Percentiles rank a stretch among this genome's conserved stretches.
Conservation (phyloP, 2,797 vertebrate species). For the Hydrocynus forskahlii region DNA sequence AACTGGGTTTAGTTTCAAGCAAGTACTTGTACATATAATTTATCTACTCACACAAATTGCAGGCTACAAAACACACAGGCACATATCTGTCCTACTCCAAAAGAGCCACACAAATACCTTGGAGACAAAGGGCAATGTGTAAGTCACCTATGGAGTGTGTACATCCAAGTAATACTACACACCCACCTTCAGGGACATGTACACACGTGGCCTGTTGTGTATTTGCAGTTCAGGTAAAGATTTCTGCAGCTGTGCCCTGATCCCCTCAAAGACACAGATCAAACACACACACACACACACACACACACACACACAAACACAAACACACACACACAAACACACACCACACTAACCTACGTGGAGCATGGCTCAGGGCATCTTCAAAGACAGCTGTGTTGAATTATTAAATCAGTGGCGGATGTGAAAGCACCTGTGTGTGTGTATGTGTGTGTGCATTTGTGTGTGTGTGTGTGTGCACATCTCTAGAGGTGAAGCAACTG, state of each 20-base stretch:
- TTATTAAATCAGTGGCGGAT: conserved; percentile 55
- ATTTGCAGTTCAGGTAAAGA: conserved; percentile 30
- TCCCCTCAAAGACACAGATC: conserved; percentile 26
- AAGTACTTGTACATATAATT: not conserved
- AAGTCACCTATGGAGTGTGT: conserved; percentile 6
- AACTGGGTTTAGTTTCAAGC: too few relatives aligned
- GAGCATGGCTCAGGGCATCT: conserved; percentile 6
- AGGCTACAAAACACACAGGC: not conserved
- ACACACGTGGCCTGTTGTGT: conserved; percentile 18
- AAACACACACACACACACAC: conserved; percentile 10
- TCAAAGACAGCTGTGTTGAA: conserved; percentile 48
- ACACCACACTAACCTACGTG: conserved; percentile 23
- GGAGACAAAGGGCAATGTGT: conserved; percentile 24
- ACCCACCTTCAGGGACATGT: conserved; percentile 13
- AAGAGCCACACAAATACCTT: not conserved
- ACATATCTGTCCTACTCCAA: not conserved
- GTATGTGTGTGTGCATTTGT: conserved; percentile 23
- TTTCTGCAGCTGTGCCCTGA: conserved; percentile 39
- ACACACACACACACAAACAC: conserved; percentile 21
- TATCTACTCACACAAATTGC: not conserved
- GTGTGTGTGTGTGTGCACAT: conserved; percentile 26
- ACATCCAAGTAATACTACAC: conserved; percentile 18
- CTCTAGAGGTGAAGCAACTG: conserved; percentile 31
- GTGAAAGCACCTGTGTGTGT: conserved; percentile 44
- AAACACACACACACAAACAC: not conserved